Percentiles rank a stretch among this genome's conserved stretches.
Evolutionary conservation across 2,113 vertebrate genomes (phyloP).

Genomic region (Archocentrus centrarchus): DNA sequence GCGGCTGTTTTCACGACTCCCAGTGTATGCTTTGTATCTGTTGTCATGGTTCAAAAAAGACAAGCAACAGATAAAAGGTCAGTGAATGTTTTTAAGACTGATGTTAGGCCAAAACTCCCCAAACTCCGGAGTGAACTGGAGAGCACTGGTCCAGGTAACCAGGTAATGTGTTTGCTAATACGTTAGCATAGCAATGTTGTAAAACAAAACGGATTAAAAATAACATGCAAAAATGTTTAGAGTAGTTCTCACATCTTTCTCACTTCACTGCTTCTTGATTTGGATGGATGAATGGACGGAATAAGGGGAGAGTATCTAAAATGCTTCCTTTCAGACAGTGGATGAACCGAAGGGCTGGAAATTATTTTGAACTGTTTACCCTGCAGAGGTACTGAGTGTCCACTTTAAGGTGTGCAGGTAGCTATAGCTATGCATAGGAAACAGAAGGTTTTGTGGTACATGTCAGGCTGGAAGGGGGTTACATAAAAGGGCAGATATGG

Average conservation of each 20-base stretch:
- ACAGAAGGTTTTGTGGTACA: conserved; percentile 57
- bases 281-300: background rate
- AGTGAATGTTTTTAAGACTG: background rate
- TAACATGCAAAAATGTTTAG: background rate
- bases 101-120: background rate
- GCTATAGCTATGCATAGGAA: background rate
- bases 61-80: background rate
- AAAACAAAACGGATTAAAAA: background rate
- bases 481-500: conserved; percentile 56
- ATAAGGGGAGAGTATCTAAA: background rate
- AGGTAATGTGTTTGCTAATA: background rate
- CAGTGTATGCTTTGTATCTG: background rate
- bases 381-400: background rate
- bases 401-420: conserved; percentile 13
- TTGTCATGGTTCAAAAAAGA: background rate
- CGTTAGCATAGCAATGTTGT: background rate
- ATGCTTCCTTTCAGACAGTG: background rate
- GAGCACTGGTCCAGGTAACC: background rate
- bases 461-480: conserved; percentile 49
- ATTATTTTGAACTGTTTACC: background rate
- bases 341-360: rapidly evolving
- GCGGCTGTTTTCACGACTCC: background rate
- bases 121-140: background rate
- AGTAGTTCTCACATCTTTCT: too few species aligned
- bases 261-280: too few species aligned